Conservation (phyloP, 2,888 invertebrate genomes). For the Arrhopalites spinosus region DNA sequence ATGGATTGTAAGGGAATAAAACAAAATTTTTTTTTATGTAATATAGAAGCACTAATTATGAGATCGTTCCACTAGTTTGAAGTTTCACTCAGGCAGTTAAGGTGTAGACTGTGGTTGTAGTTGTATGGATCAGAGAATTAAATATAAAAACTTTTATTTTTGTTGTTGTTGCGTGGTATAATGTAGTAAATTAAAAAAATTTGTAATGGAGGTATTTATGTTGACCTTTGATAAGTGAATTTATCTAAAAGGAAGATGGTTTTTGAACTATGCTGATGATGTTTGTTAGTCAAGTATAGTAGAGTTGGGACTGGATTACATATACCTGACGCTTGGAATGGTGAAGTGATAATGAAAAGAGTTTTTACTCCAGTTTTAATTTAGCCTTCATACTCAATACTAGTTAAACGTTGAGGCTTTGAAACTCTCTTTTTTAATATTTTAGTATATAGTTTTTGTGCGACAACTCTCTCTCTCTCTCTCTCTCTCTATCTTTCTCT, state of each 20-base stretch:
- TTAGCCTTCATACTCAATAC: background rate
- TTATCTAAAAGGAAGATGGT: slow-evolving; percentile 7
- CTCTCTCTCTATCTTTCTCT: no score
- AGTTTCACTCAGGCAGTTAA: no score
- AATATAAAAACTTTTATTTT: slow-evolving; percentile 2
- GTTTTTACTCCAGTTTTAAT: slow-evolving; percentile 5
- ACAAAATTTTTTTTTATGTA: no score
- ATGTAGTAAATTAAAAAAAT: background rate
- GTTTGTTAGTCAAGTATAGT: background rate
- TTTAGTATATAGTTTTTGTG: no score
- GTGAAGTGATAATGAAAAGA: background rate
- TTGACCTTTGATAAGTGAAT: slow-evolving; percentile 17
- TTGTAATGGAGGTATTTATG: background rate
- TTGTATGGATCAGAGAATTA: background rate
- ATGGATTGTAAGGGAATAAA: no score
- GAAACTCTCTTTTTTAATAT: no score
- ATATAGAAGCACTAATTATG: no score
- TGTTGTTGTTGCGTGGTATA: background rate
- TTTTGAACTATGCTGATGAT: background rate
- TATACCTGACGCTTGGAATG: background rate
- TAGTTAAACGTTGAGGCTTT: no score
- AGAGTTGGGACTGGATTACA: background rate
- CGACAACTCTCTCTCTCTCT: no score
- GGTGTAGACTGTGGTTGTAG: no score
- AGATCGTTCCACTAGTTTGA: no score